Evolutionary conservation across 1,140 invertebrate genomes (phyloP).

Genomic region (Centruroides sculpturatus): DNA sequence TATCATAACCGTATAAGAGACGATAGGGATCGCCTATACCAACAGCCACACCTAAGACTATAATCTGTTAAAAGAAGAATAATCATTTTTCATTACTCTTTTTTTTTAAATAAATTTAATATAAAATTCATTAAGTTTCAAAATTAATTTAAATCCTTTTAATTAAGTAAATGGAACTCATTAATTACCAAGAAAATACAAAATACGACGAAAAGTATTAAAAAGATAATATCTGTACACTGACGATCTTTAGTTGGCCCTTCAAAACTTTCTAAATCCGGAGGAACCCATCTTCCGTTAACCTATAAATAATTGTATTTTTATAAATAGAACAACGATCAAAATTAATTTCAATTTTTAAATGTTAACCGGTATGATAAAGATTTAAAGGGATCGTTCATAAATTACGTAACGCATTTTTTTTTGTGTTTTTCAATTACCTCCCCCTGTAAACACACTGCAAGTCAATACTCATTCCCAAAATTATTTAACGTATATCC

Average conservation of each 20-base stretch:
- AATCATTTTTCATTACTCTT: background rate
- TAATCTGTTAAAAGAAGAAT: background rate
- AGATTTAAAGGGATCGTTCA: too few relatives aligned
- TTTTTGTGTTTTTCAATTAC: too few relatives aligned
- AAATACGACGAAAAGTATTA: slow-evolving; percentile 37
- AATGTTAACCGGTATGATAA: too few relatives aligned
- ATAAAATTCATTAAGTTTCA: too few relatives aligned
- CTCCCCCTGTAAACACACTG: too few relatives aligned
- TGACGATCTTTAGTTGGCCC: slow-evolving; percentile 29
- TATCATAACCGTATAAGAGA: slow-evolving; percentile 48
- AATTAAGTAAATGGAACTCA: background rate
- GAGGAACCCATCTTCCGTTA: slow-evolving; percentile 27
- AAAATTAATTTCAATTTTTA: too few relatives aligned
- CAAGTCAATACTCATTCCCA: too few relatives aligned
- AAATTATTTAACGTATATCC: too few relatives aligned
- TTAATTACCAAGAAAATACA: slow-evolving; percentile 40
- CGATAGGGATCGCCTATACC: slow-evolving; percentile 25
- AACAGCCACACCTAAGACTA: slow-evolving; percentile 2
- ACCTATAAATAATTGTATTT: slow-evolving; percentile 22
- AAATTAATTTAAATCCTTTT: too few relatives aligned
- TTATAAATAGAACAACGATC: too few relatives aligned
- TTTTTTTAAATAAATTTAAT: background rate
- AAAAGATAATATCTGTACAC: slow-evolving; percentile 42
- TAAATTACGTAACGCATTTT: too few relatives aligned
- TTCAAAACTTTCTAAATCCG: slow-evolving; percentile 1